A percentile compares a stretch with the other conserved stretches of the same genome.
Conservation (phyloP, 2,113 vertebrate species). For the Phylloscopus whistleri region DNA sequence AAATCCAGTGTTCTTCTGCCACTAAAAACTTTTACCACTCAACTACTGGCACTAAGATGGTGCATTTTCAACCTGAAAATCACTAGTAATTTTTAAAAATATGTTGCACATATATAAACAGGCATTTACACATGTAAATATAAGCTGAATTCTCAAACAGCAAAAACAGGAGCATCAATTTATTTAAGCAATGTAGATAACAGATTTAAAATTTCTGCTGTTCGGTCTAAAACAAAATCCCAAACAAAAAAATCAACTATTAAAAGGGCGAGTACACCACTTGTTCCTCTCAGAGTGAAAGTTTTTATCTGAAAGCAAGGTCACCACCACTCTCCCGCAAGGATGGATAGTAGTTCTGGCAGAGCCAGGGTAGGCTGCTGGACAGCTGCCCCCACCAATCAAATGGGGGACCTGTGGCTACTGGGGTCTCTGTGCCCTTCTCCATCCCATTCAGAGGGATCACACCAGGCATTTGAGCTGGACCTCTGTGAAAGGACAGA, state of each 20-base stretch:
- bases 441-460: accelerated
- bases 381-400: background rate
- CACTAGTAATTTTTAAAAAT: background rate
- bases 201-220: background rate
- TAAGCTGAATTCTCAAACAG: background rate
- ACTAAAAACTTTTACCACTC: background rate
- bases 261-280: background rate
- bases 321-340: background rate
- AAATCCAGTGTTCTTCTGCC: background rate
- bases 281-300: background rate
- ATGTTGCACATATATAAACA: background rate
- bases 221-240: background rate
- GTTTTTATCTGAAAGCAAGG: background rate
- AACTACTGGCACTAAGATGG: background rate
- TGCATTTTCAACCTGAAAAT: background rate
- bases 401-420: background rate
- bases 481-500: accelerated
- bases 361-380: background rate
- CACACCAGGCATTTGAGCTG: background rate
- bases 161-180: background rate
- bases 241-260: accelerated
- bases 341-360: background rate
- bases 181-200: background rate
- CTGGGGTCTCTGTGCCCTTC: background rate
- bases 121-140: background rate